phyloP scores from a whole-genome alignment of 2,113 vertebrate genomes.

The Corythoichthys haematopterus region DNA sequence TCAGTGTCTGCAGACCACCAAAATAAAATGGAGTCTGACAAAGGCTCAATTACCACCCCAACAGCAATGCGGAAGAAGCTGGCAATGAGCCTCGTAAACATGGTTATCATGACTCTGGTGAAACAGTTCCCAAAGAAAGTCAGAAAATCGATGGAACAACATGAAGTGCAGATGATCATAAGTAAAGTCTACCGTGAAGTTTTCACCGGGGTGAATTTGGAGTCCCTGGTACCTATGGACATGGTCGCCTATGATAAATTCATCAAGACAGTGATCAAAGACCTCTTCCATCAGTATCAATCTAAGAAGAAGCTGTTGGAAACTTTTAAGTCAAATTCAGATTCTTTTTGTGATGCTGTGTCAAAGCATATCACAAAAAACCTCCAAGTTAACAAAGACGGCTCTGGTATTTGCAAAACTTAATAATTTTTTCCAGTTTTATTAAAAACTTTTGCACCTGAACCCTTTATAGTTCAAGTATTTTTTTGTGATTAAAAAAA shows the following conservation, averaged over 20 bases:
- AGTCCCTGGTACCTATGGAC: not conserved
- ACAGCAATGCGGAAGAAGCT: not conserved
- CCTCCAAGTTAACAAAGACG: not conserved
- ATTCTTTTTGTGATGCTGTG: not conserved
- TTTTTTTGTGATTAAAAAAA: too few species aligned
- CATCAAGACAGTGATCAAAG: not conserved
- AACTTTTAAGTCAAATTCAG: not conserved
- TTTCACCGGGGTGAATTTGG: not conserved
- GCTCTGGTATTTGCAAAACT: too few species aligned
- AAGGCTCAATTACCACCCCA: not conserved
- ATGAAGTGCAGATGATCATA: constrained; percentile 1
- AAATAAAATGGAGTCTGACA: not conserved
- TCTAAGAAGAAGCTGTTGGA: not conserved
- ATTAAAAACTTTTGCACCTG: not conserved
- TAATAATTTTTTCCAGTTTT: not conserved
- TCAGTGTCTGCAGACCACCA: not conserved
- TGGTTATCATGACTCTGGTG: not conserved
- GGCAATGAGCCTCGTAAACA: not conserved
- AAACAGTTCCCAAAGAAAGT: not conserved
- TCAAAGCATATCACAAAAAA: not conserved
- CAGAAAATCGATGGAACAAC: not conserved
- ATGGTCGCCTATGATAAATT: constrained; percentile 1
- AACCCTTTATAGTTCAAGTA: too few species aligned
- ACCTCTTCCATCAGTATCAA: not conserved
- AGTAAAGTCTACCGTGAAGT: not conserved